Base-by-base conservation (phyloP, 2,797 vertebrate species). In the Clarias platycephalus region DNA sequence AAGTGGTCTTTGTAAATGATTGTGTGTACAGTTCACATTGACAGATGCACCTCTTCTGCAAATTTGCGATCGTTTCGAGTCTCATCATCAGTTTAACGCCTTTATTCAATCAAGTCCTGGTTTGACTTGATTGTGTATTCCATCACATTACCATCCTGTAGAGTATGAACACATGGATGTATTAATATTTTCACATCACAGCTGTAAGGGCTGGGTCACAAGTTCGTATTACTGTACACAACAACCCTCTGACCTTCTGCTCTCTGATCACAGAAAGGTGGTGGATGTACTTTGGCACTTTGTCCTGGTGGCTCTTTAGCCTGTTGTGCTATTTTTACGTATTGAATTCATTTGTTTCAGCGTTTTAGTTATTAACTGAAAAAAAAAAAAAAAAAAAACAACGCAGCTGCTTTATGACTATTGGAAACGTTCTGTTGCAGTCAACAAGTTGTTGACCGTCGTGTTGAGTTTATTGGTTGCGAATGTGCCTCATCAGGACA, bases 191-290 rank as follows among this genome's bases (percentile, higher is more conserved):
- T 34, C 55, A 60, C 55, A 77, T 15, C 34, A 77, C 34, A 5
- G 18, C 12, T 13, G 49, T 53, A 58, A 76, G 13, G 9, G 15
- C 24, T 15, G 20, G 20, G 13, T 76, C 55, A 34, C 55, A 13
- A 58, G 28, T 34, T 22, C 3, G 5, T 24, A 13, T 31, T 28
- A 53, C 49, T 53, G 12, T 3, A 13, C 53, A 5, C 31, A 76
- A 68, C 31, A 68, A 55, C 9, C 26, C 55, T 77, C 55, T 40
- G 57, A 31, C 26, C 57, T 37, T 15, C 9, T 75, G 83, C 68
- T 64, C 84, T 85, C 75, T 44, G 60, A 26, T 74, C 68, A 6
- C 58, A 55, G 77, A n/a, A 66, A 78, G 57, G 28, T 15, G 22
- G 16, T 55, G 22, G 58, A 44, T 37, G 24, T 12, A 74, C 20